These are phyloP conservation scores for Cephalopholis sonnerati DNA, from an alignment of 2,113 vertebrate species.

Conservation along the genomic window DNA sequence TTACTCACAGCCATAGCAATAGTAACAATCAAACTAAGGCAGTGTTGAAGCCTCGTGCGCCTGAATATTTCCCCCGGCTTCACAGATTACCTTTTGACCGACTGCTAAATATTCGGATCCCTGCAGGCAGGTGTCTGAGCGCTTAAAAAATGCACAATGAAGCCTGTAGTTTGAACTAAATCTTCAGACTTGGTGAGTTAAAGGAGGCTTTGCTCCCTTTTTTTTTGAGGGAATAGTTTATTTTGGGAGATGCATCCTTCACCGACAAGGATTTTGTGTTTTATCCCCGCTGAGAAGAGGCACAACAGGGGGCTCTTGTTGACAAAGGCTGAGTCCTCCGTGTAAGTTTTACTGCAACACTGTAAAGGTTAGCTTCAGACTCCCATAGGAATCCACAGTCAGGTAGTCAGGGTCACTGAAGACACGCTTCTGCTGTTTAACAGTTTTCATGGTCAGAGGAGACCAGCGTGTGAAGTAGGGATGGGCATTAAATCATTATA, in stretches of 20 bases:
- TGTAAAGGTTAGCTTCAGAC: constrained; percentile 32
- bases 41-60: not conserved
- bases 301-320: constrained; percentile 44
- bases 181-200: constrained; percentile 9
- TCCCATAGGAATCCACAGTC: not conserved
- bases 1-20: not conserved
- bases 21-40: not conserved
- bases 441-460: not conserved
- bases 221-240: constrained; percentile 29
- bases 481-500: too few species aligned
- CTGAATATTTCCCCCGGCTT: constrained; percentile 19
- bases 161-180: constrained; percentile 28
- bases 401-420: not conserved
- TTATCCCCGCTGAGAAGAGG: constrained; percentile 32
- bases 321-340: constrained; percentile 36
- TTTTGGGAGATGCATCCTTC: constrained; percentile 33
- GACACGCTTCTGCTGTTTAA: not conserved
- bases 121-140: constrained; percentile 1
- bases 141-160: constrained; percentile 10
- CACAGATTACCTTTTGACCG: constrained; percentile 31
- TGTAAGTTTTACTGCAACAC: constrained; percentile 28
- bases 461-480: not conserved
- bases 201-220: constrained; percentile 23
- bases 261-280: constrained; percentile 34
- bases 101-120: constrained; percentile 20